Evolutionary conservation across 2,797 vertebrate species (phyloP), one percentile per base, ranked within the genome.

Genomic region (Cossypha niveicapilla): DNA sequence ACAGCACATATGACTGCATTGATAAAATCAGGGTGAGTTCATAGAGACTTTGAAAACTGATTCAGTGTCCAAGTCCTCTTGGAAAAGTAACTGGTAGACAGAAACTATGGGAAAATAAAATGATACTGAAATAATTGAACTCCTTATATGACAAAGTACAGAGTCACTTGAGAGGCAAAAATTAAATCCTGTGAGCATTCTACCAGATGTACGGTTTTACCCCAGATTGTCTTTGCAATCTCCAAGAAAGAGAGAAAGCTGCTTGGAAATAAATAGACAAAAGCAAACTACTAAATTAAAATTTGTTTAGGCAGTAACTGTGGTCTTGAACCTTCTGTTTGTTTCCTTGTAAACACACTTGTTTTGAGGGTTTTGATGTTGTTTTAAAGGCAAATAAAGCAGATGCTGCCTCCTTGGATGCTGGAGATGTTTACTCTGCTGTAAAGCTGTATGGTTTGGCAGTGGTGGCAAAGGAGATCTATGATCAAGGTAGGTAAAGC

Each of bases 341-440:
- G 8, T 84, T 89, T 77, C 18, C 6, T 25, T 86, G 63, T 67
- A 28, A 70, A 25, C 9, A 25, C 13, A 34, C 30, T 56, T 30
- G 4, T 45, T 91, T 78, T 82, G 48, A 63, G 23, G 3, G 3
- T 37, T 91, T 92, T 89, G 24, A 45, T 92, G 5, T 85, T 94
- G 8, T 88, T 92, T 94, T 93, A 45, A 73, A 99, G 99, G 98
- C 86, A 11, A 99, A 99, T 95, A 98, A 98, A 87, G 99, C 98
- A 63, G 99, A 99, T 82, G 96, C 98, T 7, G 98, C 98, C 87
- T 98, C 98, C 10, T 92, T 99, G 91, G 98, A 99, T 95, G 98
- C 99, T 53, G 98, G 99, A 88, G 98, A 99, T 65, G 97, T 98
- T 72, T 99, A 99, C 76, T 98, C 99, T 54, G 98, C 98, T 27